phyloP scores from a whole-genome alignment of 2,113 vertebrate genomes.

The Osmerus eperlanus region DNA sequence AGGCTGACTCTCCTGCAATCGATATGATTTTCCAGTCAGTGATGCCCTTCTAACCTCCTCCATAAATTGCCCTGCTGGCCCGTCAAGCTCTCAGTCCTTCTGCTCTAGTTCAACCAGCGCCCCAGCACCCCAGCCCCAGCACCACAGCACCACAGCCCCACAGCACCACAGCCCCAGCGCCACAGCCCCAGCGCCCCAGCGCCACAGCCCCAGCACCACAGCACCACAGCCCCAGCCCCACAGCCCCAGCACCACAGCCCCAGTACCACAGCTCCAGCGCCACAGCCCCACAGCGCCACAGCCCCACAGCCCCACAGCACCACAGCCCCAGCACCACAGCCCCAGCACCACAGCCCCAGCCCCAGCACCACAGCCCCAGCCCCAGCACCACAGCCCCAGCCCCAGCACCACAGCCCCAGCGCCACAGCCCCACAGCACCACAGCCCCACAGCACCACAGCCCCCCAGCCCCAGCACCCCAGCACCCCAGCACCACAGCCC shows the following conservation, averaged over 20 bases:
- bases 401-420: neutral
- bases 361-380: slow-evolving; percentile 1
- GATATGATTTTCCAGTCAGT: neutral
- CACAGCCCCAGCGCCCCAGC: neutral
- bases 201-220: neutral
- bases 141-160: no score
- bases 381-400: no score
- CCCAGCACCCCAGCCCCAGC: neutral
- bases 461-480: no score
- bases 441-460: neutral
- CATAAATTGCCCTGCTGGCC: neutral
- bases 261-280: no score
- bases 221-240: neutral
- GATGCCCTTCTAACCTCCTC: no score
- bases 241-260: no score
- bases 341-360: neutral
- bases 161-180: neutral
- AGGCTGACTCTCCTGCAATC: neutral
- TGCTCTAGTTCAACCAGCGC: slow-evolving; percentile 8
- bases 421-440: no score
- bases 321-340: no score
- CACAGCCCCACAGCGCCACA: no score
- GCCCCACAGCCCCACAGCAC: no score
- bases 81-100: slow-evolving; percentile 14
- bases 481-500: neutral